Conservation (phyloP, 35 echinoderm and acorn worm species). For the Chiridota heheva region DNA sequence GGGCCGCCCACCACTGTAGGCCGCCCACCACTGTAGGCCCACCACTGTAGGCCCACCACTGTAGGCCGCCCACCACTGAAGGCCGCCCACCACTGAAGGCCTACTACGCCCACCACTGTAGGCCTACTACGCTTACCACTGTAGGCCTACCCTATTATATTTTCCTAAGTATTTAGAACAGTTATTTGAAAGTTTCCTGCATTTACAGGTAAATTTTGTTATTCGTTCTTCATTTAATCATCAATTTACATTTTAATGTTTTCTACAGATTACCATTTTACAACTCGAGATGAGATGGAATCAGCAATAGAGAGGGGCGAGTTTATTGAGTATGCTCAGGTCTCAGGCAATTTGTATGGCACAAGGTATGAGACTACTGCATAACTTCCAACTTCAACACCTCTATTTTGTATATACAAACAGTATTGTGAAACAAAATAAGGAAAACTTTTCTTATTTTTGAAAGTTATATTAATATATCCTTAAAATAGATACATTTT, state of each 20-base stretch:
- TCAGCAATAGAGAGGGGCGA: conserved; percentile 73
- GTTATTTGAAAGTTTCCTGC: no score
- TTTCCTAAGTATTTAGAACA: no score
- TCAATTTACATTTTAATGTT: neutral
- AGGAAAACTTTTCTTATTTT: neutral
- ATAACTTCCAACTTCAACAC: neutral
- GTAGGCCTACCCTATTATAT: no score
- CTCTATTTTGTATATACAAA: neutral
- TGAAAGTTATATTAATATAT: neutral
- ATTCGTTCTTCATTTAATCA: neutral
- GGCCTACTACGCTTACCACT: no score
- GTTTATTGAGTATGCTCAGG: conserved; percentile 88
- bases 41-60: no score
- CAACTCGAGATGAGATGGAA: conserved; percentile 78
- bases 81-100: no score
- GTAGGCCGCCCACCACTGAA: no score
- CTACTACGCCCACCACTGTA: no score
- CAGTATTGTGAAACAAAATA: neutral
- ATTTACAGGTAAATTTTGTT: no score
- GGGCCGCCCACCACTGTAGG: no score
- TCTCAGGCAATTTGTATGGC: conserved; percentile 95
- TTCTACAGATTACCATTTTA: conserved; percentile 88
- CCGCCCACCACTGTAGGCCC: no score
- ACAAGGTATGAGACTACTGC: conserved; percentile 61
- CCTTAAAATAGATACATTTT: neutral